These are phyloP conservation scores for Pseudochirops corinnae DNA, from an alignment of 2,797 vertebrate species.

Conservation along the genomic window DNA sequence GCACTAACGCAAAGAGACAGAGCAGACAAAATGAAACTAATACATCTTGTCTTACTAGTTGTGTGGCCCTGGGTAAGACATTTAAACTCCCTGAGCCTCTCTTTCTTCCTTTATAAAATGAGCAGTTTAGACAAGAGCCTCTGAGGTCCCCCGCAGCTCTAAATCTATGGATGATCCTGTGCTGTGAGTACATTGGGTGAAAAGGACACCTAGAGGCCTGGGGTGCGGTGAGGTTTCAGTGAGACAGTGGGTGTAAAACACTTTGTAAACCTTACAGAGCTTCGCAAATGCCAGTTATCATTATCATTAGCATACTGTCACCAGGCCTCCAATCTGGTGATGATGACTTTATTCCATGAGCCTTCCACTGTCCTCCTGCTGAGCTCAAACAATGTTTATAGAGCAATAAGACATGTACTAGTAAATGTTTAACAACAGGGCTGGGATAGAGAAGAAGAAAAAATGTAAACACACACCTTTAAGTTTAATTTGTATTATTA, in stretches of 20 bases:
- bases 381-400: not conserved
- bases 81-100: not conserved
- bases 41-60: not conserved
- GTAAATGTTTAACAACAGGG: not conserved
- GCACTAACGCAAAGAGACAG: not conserved
- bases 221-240: not conserved
- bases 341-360: not conserved
- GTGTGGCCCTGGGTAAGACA: not conserved
- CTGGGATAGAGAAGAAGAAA: not conserved
- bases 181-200: not conserved
- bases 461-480: not conserved
- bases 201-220: not conserved
- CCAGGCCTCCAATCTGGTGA: not conserved
- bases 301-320: not conserved
- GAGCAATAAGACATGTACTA: not conserved
- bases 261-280: not conserved
- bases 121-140: not conserved
- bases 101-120: not conserved
- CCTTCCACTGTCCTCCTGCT: not conserved
- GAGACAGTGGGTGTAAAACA: not conserved
- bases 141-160: not conserved
- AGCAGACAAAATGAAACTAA: not conserved
- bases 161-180: not conserved
- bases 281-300: not conserved
- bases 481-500: not conserved